Base-by-base conservation (phyloP, 37 sponge, comb jelly and placozoan genomes). In the Cliona cf. orientalis region DNA sequence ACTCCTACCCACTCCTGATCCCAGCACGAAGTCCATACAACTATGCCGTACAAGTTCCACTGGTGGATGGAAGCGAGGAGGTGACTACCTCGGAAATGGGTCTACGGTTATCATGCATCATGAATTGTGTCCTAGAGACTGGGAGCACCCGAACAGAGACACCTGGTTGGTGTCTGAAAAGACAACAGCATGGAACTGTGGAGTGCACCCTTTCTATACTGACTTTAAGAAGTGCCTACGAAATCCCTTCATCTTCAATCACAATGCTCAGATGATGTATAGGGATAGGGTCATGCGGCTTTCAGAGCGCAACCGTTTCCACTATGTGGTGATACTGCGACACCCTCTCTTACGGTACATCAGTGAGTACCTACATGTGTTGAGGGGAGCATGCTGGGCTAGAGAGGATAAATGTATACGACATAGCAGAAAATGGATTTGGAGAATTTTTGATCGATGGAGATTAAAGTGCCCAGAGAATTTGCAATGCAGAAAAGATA, bases 171-270 rank as follows among this genome's bases (percentile, higher is more conserved):
- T 88, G 26, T 92, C 93, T 3, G 79, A 83, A 17, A 72, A 72
- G 49, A 88, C 93, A 33, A 56, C 42, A 25, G 88, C 87, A 11
- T 92, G 93, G 93, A 43, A 57, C 32, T 92, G 93, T 84, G 93
- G 88, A 5, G 55, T 92, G 7, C 93, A 92, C 60, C 59, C 93
- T 28, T 78, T 63, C 61, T 89, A 39, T 43, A 78, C 84, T 22
- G 78, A 71, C 46, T 60, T 88, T 11, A 56, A 53, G 19, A 39
- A 70, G 22, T 92, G 93, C 66, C 23, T 92, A 49, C 79, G 80
- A n/a, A 1, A 25, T 22, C 58, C 78, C 35, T 28, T 58, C 21
- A 35, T 63, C 22, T 7, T n/a, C 29, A 22, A 73, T 1, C 31
- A 17, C 63, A 45, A 39, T 7, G 28, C 5, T 4, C 40, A 39